Evolutionary conservation across 2,888 invertebrate species (phyloP).

Genomic region (Cheilosia impressa): DNA sequence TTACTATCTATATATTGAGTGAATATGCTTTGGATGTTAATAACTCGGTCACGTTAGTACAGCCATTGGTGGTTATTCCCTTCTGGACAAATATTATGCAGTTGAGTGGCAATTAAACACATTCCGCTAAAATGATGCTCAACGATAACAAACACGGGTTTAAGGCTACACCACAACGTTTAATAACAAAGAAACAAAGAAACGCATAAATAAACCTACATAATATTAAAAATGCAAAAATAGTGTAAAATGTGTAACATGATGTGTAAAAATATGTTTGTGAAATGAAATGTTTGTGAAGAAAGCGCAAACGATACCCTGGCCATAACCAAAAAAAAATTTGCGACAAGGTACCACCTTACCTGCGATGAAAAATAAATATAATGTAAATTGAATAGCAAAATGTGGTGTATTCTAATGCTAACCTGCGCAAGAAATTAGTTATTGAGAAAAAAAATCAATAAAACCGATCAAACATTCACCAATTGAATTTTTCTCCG

Average conservation of each 20-base stretch:
- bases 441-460: too few species aligned
- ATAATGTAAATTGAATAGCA: too few species aligned
- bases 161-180: conserved; percentile 45
- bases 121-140: conserved; percentile 42
- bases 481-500: too few species aligned
- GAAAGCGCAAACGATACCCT: background rate
- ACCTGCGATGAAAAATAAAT: background rate
- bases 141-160: conserved; percentile 37
- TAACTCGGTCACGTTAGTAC: background rate
- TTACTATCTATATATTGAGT: background rate
- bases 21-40: background rate
- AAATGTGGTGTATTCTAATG: background rate
- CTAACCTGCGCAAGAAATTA: too few species aligned
- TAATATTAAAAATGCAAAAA: conserved; percentile 10
- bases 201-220: conserved; percentile 35
- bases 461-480: too few species aligned
- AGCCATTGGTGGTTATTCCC: conserved; percentile 12
- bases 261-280: background rate
- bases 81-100: conserved; percentile 24
- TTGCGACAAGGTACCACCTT: too few species aligned
- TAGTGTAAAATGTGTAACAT: conserved; percentile 2
- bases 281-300: conserved; percentile 44
- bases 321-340: too few species aligned
- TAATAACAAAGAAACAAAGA: conserved; percentile 52
- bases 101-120: background rate